These are phyloP conservation scores for Maccullochella peelii DNA, from an alignment of 2,113 vertebrate genomes.

Conservation along the genomic window DNA sequence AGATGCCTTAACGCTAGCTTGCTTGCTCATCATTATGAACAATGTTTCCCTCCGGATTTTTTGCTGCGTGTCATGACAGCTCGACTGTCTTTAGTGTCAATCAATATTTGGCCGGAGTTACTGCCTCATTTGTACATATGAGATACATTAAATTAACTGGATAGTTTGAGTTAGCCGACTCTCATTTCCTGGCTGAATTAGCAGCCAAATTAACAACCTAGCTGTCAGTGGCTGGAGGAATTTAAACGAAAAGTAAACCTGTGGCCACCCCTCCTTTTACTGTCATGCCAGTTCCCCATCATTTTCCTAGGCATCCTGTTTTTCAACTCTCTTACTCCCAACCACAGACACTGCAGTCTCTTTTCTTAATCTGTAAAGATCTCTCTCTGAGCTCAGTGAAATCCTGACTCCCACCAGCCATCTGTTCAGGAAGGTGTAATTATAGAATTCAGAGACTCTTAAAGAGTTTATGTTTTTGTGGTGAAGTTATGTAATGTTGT, in stretches of 20 bases:
- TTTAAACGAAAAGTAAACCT: slow-evolving; percentile 27
- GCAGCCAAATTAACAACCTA: not conserved
- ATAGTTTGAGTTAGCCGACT: not conserved
- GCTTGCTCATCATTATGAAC: not conserved
- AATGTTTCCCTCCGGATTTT: not conserved
- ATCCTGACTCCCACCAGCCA: slow-evolving; percentile 71
- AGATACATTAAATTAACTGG: not conserved
- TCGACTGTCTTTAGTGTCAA: not conserved
- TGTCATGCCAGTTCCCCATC: slow-evolving; percentile 8
- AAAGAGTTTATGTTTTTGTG: slow-evolving; percentile 57
- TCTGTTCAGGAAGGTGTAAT: slow-evolving; percentile 72
- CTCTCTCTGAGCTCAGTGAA: slow-evolving; percentile 62
- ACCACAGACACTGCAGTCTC: slow-evolving; percentile 29
- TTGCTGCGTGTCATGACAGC: slow-evolving; percentile 11
- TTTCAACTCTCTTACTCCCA: slow-evolving; percentile 7
- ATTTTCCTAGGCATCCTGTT: slow-evolving; percentile 38
- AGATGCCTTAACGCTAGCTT: slow-evolving; percentile 30
- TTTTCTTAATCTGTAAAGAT: slow-evolving; percentile 71
- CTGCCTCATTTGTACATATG: not conserved
- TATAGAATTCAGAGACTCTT: slow-evolving; percentile 52
- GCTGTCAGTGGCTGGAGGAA: slow-evolving; percentile 35
- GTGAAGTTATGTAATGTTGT: slow-evolving; percentile 60
- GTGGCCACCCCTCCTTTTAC: slow-evolving; percentile 2
- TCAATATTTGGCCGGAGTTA: not conserved
- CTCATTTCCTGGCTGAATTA: slow-evolving; percentile 28